These are phyloP conservation scores for Butorides virescens DNA, from an alignment of 2,113 vertebrate genomes.

Conservation along the genomic window DNA sequence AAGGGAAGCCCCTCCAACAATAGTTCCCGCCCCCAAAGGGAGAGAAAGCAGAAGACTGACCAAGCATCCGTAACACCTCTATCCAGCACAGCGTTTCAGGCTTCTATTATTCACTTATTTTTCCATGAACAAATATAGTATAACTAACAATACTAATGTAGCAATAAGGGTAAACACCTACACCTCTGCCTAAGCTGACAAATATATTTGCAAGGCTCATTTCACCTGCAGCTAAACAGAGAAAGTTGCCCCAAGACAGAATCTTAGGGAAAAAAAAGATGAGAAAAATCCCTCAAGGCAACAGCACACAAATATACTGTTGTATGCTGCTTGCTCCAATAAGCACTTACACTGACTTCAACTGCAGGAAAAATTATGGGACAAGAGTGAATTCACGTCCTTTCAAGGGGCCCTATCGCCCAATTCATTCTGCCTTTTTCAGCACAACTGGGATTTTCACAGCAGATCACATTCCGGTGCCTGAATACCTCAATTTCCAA, in stretches of 20 bases:
- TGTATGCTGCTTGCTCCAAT: background rate
- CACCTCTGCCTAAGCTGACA: background rate
- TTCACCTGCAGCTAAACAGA: constrained; percentile 16
- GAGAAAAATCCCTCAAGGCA: constrained; percentile 7
- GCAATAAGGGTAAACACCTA: background rate
- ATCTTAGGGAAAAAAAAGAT: background rate
- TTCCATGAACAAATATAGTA: background rate
- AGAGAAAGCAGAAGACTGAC: background rate
- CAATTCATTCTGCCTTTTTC: background rate
- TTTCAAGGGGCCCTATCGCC: background rate
- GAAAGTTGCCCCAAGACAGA: background rate
- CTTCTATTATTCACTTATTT: background rate
- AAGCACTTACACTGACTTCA: background rate
- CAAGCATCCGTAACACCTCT: background rate
- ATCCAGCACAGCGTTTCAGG: background rate
- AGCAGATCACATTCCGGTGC: background rate
- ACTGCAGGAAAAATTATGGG: background rate
- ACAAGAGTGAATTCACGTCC: background rate
- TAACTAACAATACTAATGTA: background rate
- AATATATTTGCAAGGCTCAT: background rate
- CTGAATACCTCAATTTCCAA: background rate
- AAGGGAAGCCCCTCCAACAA: background rate
- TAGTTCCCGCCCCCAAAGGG: background rate
- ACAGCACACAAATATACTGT: background rate
- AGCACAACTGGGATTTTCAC: background rate